Evolutionary conservation across 2,113 vertebrate species (phyloP), one percentile per base, ranked within the genome.

Genomic region (Beaufortia kweichowensis): DNA sequence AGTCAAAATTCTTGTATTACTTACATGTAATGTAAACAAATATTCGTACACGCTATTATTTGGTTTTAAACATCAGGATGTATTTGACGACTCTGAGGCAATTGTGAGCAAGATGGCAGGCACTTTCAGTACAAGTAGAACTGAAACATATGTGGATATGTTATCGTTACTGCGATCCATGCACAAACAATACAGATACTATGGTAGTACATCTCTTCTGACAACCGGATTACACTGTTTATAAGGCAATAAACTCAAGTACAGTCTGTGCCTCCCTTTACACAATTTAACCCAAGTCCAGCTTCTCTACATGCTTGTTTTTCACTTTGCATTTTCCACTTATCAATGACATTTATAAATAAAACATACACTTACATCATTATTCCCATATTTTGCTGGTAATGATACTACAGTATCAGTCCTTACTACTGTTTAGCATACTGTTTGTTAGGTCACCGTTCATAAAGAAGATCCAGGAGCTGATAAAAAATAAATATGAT

Each of bases 161-260:
- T 61, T 66, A 72, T 46, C 67, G 39, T 71, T 50, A 83, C 48
- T 65, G 79, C 78, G 84, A 76, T 60, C 79, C 75, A 74, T 83
- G 79, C 69, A 82, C 17, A 64, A 80, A 53, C 29, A 81, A 79
- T 78, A 62, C 26, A 21, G 64, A 65, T 56, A 24, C 50, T 23
- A 60, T 12, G 39, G 29, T 48, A 23, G 26, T n/a, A 17, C 19
- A 60, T 63, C 35, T 7, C 60, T 33, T 8, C 3, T 63, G 57
- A 78, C 80, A 75, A 35, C n/a, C 19, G 12, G 64, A 56, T 35
- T 53, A 43, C 43, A 31, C 46, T 62, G 5, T 29, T 11, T n/a
- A 39, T 86, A 91, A 91, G 90, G 88, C 88, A 86, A 81, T 41
- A 28, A 62, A 77, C 83, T 62, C 62, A 43, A n/a, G 23, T 83